Percentiles rank a stretch among this genome's conserved stretches.
phyloP scores from a whole-genome alignment of 2,797 vertebrate species.

The Hyperoplus lanceolatus region DNA sequence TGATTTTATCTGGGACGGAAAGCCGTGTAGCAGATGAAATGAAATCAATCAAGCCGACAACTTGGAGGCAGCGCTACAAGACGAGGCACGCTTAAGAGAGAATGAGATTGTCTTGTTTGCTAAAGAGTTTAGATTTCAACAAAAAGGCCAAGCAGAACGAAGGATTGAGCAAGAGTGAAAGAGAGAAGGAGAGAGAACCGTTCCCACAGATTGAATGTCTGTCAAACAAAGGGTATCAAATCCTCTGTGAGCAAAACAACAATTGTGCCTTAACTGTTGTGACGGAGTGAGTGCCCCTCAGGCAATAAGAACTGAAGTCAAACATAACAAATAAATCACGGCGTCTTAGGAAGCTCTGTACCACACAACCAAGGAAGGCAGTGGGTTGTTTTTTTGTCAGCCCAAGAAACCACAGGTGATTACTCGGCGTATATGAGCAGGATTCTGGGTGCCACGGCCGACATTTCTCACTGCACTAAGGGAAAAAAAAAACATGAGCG shows the following conservation, averaged over 20 bases:
- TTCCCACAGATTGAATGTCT: conserved; percentile 80
- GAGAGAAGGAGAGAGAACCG: conserved; percentile 37
- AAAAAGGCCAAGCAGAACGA: conserved; percentile 33
- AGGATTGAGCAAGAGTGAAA: conserved; percentile 16
- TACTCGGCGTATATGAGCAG: conserved; percentile 56
- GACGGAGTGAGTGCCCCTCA: conserved; percentile 57
- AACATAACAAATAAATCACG: conserved; percentile 80
- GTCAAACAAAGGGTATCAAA: conserved; percentile 76
- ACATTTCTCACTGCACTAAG: conserved; percentile 49
- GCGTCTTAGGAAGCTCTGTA: conserved; percentile 73
- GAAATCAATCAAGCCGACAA: conserved; percentile 67
- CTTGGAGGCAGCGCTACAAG: conserved; percentile 57
- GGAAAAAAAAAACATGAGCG: conserved; percentile 24
- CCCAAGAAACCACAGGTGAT: conserved; percentile 73
- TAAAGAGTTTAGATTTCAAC: conserved; percentile 53
- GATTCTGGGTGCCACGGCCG: conserved; percentile 44
- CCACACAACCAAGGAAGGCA: conserved; percentile 61
- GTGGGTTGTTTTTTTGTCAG: conserved; percentile 51
- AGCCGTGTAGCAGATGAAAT: conserved; percentile 52
- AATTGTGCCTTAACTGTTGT: conserved; percentile 77
- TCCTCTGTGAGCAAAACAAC: conserved; percentile 77
- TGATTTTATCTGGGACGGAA: conserved; percentile 59
- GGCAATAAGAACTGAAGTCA: conserved; percentile 71
- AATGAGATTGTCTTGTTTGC: conserved; percentile 59
- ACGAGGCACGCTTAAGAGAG: conserved; percentile 53